phyloP scores from a whole-genome alignment of 2,797 vertebrate genomes.

The Gobio occitaniae region DNA sequence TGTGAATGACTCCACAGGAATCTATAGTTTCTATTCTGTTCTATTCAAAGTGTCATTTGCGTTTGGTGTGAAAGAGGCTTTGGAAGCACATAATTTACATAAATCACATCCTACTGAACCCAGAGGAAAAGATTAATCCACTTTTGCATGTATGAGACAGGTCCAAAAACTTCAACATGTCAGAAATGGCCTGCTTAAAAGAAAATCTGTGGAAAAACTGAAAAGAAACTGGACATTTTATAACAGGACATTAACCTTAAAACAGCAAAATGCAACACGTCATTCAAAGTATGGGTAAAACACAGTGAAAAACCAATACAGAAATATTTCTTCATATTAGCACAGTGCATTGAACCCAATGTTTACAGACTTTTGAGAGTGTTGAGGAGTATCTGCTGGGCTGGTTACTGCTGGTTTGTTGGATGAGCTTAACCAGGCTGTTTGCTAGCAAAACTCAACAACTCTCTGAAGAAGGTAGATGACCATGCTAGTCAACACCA shows the following conservation, averaged over 20 bases:
- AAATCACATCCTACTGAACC: not conserved
- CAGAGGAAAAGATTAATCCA: slow-evolving; percentile 5
- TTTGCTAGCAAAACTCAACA: no score
- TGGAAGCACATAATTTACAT: not conserved
- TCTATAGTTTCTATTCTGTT: not conserved
- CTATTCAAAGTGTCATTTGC: not conserved
- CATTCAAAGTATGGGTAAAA: not conserved
- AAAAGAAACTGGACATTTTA: not conserved
- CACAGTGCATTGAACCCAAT: not conserved
- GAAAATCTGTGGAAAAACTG: not conserved
- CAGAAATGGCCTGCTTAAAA: not conserved
- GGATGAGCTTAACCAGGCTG: no score
- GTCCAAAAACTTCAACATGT: not conserved
- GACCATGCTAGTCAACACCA: not conserved
- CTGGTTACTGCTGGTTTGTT: no score
- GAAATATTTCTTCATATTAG: not conserved
- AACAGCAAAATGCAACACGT: not conserved
- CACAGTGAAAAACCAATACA: not conserved
- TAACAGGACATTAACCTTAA: not conserved
- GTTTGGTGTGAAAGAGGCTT: slow-evolving; percentile 14
- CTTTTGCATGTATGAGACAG: not conserved
- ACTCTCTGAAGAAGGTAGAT: no score
- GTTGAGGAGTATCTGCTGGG: no score
- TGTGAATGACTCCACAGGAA: not conserved
- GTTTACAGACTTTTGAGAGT: not conserved